Percentiles rank a stretch among this genome's conserved stretches.
phyloP scores from a whole-genome alignment of 1,140 invertebrate genomes.

The Drosophila orena region DNA sequence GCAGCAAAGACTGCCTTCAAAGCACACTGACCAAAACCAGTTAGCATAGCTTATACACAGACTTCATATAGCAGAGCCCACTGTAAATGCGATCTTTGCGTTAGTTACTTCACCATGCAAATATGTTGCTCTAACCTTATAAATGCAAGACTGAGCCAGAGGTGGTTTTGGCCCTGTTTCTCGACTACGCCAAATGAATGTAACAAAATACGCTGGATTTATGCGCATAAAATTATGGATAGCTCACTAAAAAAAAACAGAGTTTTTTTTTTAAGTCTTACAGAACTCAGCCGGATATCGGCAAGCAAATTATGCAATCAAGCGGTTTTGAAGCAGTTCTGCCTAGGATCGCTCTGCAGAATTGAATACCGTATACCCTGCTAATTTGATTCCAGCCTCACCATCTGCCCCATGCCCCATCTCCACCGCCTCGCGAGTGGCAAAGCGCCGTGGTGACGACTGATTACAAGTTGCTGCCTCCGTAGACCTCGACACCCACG shows the following conservation, averaged over 20 bases:
- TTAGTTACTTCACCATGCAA: slow-evolving; percentile 75
- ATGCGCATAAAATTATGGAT: slow-evolving; percentile 39
- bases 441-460: background rate
- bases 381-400: too few relatives aligned
- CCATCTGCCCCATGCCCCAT: background rate
- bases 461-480: slow-evolving; percentile 11
- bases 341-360: too few relatives aligned
- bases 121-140: slow-evolving; percentile 76
- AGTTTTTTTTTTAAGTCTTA: slow-evolving; percentile 16
- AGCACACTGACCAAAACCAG: slow-evolving; percentile 1
- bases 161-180: slow-evolving; percentile 23
- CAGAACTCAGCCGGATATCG: background rate
- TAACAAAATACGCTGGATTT: slow-evolving; percentile 37
- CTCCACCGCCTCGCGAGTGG: background rate
- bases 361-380: too few relatives aligned
- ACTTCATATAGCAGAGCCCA: background rate
- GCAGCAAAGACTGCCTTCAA: slow-evolving; percentile 37
- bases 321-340: too few relatives aligned
- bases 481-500: slow-evolving; percentile 40
- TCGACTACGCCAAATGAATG: slow-evolving; percentile 30
- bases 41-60: background rate
- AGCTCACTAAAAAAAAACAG: background rate
- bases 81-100: slow-evolving; percentile 8
- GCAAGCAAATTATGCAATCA: too few relatives aligned
- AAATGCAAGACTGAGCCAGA: slow-evolving; percentile 49